Percentiles rank a stretch among this genome's conserved stretches.
Conservation (phyloP, 2,888 invertebrate genomes). For the Leptopilina drosophilae region DNA sequence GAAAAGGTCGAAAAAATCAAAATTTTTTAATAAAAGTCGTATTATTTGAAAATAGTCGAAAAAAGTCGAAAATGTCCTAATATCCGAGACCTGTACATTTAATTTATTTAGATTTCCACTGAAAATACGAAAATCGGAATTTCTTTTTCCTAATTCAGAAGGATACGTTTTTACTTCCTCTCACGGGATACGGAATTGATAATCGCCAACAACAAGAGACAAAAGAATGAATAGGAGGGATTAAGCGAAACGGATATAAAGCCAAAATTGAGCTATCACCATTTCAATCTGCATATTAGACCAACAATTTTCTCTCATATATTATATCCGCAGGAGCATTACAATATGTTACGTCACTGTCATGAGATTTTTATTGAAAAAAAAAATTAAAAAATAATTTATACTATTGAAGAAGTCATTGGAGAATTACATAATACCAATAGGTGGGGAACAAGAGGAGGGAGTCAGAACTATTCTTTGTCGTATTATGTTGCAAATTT, state of each 20-base stretch:
- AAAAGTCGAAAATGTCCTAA: no score
- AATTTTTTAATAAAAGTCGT: no score
- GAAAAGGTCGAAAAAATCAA: no score
- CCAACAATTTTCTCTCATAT: constrained; percentile 44
- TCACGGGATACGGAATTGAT: no score
- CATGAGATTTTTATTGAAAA: background rate
- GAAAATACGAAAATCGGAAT: no score
- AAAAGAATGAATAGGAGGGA: constrained; percentile 49
- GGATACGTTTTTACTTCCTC: no score
- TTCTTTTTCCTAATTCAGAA: no score
- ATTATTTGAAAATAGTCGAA: no score
- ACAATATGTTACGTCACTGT: background rate
- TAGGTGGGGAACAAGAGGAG: background rate
- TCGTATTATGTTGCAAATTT: background rate
- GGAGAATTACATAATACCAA: background rate
- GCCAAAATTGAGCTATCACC: constrained; percentile 72
- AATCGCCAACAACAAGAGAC: constrained; percentile 55
- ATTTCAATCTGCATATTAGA: constrained; percentile 64
- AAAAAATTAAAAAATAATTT: constrained; percentile 1
- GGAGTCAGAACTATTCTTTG: constrained; percentile 1
- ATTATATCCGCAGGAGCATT: background rate
- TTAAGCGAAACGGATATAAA: constrained; percentile 64
- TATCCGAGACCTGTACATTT: no score
- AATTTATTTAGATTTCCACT: no score
- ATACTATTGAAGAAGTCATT: background rate